phyloP scores from a whole-genome alignment of 2,113 vertebrate genomes.

The Hippocampus barbouri region DNA sequence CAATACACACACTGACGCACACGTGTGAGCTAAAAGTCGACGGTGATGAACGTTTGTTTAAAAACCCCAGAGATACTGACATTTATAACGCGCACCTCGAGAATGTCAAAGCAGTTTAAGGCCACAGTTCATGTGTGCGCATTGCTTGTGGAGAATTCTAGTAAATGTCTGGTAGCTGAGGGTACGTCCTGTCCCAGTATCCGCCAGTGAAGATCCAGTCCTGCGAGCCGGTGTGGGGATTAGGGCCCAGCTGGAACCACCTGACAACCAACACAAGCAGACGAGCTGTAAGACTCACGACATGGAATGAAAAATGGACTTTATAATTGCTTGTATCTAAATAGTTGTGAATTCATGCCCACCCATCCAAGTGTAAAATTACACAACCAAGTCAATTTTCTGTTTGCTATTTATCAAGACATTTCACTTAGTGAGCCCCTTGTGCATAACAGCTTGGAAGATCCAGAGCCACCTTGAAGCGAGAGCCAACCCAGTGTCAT shows the following conservation, averaged over 20 bases:
- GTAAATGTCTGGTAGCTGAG: conserved; percentile 91
- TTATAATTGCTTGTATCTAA: neutral
- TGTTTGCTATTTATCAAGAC: too few relatives aligned
- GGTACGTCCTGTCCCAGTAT: conserved; percentile 95
- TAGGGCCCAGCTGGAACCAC: conserved; percentile 93
- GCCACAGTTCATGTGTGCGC: conserved; percentile 39
- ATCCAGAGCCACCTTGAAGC: too few relatives aligned
- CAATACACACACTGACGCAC: neutral
- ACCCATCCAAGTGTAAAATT: neutral
- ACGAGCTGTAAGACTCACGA: neutral
- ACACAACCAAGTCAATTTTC: too few relatives aligned
- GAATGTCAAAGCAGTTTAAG: conserved; percentile 23
- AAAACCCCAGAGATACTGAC: neutral
- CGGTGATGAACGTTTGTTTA: neutral
- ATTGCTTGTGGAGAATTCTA: conserved; percentile 59
- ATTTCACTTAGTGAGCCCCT: too few relatives aligned
- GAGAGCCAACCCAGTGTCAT: too few relatives aligned
- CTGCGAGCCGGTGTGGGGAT: conserved; percentile 84
- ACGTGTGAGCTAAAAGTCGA: neutral
- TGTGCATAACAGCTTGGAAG: too few relatives aligned
- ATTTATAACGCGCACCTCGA: conserved; percentile 20
- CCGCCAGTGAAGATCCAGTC: conserved; percentile 91
- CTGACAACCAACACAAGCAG: conserved; percentile 61
- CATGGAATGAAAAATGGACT: neutral
- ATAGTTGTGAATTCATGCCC: neutral